Evolutionary conservation across 1,140 invertebrate species (phyloP).

Genomic region (Melanaphis sacchari): DNA sequence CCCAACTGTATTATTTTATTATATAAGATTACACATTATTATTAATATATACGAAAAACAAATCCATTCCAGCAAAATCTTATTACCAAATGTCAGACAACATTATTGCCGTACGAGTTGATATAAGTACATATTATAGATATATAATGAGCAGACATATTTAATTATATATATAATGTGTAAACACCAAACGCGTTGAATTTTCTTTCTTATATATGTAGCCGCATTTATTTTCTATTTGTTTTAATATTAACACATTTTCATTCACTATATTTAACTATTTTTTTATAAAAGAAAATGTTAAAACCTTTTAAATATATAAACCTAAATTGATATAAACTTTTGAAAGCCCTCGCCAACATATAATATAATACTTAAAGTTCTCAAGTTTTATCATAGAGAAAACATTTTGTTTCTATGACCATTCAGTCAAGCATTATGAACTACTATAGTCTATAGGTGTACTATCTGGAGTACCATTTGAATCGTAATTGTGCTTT

Average conservation of each 20-base stretch:
- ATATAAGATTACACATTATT: not conserved
- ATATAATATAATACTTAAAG: not conserved
- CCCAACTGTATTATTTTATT: not conserved
- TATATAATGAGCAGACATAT: not conserved
- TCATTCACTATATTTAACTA: not conserved
- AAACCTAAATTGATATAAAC: not conserved
- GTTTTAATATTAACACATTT: not conserved
- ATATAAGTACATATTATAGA: not conserved
- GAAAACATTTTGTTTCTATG: not conserved
- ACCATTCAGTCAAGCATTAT: not conserved
- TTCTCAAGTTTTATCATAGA: not conserved
- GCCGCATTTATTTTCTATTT: not conserved
- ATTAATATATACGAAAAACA: not conserved
- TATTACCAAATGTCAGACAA: not conserved
- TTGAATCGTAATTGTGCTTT: not conserved
- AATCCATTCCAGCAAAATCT: not conserved
- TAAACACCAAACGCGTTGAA: not conserved
- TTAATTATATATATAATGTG: not conserved
- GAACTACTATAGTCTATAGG: too few species aligned
- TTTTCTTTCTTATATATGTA: not conserved
- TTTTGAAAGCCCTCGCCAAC: not conserved
- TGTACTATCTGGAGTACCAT: not conserved
- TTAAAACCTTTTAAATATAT: too few species aligned
- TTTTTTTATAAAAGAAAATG: not conserved
- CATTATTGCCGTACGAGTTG: not conserved